These are phyloP conservation scores for Plectropomus leopardus DNA, from an alignment of 2,113 vertebrate species.

Conservation along the genomic window DNA sequence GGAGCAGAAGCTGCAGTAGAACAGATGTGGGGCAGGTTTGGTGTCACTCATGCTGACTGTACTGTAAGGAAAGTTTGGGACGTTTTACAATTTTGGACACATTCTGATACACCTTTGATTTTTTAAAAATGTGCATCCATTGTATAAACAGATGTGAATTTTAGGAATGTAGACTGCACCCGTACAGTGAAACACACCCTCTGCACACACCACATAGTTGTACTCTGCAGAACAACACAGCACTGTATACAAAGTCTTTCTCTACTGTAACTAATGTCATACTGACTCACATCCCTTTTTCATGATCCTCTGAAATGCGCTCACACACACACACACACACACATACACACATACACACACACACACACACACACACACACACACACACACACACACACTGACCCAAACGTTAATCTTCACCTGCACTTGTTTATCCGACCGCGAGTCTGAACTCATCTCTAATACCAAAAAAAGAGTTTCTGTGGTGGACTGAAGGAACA, in stretches of 20 bases:
- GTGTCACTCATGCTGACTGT: not conserved
- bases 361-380: too few species aligned
- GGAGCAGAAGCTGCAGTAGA: constrained; percentile 9
- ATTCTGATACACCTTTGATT: not conserved
- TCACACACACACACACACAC: too few species aligned
- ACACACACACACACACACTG: too few species aligned
- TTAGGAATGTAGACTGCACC: constrained; percentile 19
- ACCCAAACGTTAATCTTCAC: constrained; percentile 7
- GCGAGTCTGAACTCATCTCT: not conserved
- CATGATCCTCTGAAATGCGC: not conserved
- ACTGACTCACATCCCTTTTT: constrained; percentile 35
- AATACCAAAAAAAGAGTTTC: constrained; percentile 9
- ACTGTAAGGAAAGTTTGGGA: not conserved
- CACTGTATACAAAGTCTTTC: not conserved
- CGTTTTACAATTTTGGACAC: not conserved
- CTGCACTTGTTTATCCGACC: not conserved
- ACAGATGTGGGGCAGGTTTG: constrained; percentile 35
- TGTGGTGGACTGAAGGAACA: not conserved
- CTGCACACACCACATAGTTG: constrained; percentile 21
- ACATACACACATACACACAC: too few species aligned
- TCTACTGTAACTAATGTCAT: constrained; percentile 2
- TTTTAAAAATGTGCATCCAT: constrained; percentile 1
- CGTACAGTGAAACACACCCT: constrained; percentile 52
- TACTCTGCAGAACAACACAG: not conserved
- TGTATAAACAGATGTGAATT: constrained; percentile 14